These are phyloP conservation scores for Folsomia candida DNA, from an alignment of 2,888 invertebrate genomes.

Conservation along the genomic window DNA sequence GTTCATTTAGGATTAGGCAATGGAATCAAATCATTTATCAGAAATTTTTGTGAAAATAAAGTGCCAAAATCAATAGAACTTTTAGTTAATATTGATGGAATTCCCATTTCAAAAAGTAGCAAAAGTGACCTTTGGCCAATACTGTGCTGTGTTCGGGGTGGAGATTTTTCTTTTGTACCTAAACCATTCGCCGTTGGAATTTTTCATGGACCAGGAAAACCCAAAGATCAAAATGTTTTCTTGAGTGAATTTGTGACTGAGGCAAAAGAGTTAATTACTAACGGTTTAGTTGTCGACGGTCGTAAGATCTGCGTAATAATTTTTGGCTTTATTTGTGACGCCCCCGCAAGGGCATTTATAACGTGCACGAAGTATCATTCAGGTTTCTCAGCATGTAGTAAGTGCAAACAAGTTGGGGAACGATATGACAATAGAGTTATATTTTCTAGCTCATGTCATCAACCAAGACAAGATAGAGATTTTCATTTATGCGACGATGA, in stretches of 20 bases:
- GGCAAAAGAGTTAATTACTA: not conserved
- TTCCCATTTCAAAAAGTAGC: slow-evolving; percentile 5
- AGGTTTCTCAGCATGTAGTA: slow-evolving; percentile 25
- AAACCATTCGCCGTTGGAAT: not conserved
- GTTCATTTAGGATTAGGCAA: not conserved
- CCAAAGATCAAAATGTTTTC: not conserved
- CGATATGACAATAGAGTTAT: slow-evolving; percentile 11
- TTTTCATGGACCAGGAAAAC: slow-evolving; percentile 9
- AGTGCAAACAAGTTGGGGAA: slow-evolving; percentile 23
- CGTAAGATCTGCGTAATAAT: not conserved
- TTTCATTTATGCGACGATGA: slow-evolving; percentile 1
- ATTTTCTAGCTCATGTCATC: not conserved
- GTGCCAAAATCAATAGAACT: not conserved
- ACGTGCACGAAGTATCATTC: no score
- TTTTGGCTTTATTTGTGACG: slow-evolving; percentile 20
- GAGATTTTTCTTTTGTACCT: not conserved
- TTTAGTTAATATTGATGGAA: slow-evolving; percentile 15
- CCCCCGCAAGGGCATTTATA: slow-evolving; percentile 24
- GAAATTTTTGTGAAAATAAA: not conserved
- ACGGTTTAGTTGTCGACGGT: not conserved
- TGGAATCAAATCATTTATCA: not conserved
- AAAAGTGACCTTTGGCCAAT: slow-evolving; percentile 18
- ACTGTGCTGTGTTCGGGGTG: not conserved
- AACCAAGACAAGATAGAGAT: slow-evolving; percentile 3
- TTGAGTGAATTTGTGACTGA: slow-evolving; percentile 13